phyloP scores from a whole-genome alignment of 2,797 vertebrate genomes.

The Megaceryle alcyon region DNA sequence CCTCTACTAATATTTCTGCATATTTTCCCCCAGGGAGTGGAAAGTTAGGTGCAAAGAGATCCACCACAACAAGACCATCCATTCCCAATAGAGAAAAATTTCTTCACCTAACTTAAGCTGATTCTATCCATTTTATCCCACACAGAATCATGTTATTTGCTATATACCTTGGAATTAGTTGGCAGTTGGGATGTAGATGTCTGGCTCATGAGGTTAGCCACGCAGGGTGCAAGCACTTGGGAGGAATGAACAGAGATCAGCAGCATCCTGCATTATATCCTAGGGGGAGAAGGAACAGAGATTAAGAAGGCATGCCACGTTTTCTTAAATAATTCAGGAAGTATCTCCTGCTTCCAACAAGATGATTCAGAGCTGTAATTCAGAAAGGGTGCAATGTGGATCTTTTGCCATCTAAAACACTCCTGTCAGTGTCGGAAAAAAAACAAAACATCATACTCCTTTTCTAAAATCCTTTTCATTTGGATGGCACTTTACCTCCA shows the following conservation, averaged over 20 bases:
- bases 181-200: too few species aligned
- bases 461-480: background rate
- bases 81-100: background rate
- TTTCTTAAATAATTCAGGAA: background rate
- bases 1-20: background rate
- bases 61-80: background rate
- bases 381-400: background rate
- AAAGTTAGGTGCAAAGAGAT: background rate
- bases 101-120: background rate
- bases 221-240: background rate
- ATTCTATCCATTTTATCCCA: background rate
- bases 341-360: background rate
- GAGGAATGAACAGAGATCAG: background rate
- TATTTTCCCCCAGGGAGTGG: background rate
- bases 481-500: background rate
- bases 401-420: background rate
- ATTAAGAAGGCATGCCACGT: background rate
- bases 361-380: background rate
- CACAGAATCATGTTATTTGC: background rate
- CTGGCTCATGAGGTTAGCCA: background rate
- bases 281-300: background rate
- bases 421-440: background rate
- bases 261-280: fast-evolving
- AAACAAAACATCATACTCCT: fast-evolving
- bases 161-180: background rate